phyloP scores from a whole-genome alignment of 1,140 invertebrate species.

The Periplaneta americana region DNA sequence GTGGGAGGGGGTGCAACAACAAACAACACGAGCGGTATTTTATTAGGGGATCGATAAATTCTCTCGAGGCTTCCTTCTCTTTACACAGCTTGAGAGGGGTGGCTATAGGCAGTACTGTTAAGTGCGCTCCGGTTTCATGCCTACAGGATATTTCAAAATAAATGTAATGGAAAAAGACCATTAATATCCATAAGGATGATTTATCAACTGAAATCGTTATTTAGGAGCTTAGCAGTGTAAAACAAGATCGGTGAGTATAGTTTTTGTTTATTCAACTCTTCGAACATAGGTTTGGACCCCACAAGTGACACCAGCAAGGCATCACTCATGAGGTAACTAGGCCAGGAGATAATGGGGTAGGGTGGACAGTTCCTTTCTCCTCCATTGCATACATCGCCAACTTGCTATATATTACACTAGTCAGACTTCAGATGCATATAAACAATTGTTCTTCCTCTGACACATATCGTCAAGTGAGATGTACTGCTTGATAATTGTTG shows the following conservation, averaged over 20 bases:
- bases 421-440: no score
- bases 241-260: neutral
- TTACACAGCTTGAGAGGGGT: neutral
- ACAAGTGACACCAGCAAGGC: no score
- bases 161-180: neutral
- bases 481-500: no score
- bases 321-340: no score
- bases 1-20: neutral
- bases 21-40: neutral
- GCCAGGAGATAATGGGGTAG: no score
- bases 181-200: neutral
- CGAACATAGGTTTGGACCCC: no score
- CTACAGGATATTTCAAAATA: neutral
- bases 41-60: neutral
- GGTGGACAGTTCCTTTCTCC: no score
- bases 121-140: neutral
- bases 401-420: no score
- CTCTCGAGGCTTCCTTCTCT: neutral
- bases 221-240: neutral
- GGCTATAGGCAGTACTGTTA: neutral
- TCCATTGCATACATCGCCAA: no score
- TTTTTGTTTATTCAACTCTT: neutral
- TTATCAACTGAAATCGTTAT: neutral
- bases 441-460: no score
- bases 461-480: no score